Evolutionary conservation across 2,113 vertebrate genomes (phyloP), one percentile per base, ranked within the genome.

Genomic region (Stigmatopora nigra): DNA sequence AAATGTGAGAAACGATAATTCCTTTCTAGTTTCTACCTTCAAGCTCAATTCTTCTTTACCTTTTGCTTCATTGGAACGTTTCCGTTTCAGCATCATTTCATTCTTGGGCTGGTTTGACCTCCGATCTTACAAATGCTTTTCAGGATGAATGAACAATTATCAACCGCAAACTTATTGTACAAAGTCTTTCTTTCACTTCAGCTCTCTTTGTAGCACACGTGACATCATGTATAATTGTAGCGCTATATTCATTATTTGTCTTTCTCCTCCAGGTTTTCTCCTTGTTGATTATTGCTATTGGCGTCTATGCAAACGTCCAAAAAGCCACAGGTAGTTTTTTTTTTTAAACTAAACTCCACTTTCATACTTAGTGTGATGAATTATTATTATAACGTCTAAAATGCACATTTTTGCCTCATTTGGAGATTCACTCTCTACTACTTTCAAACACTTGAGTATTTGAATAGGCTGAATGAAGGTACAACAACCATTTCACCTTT

Each of bases 261-360:
- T 20, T n/a, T 5, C 56, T 20, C 25, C 10, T 41, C 3, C 76
- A 91, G 91, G 81, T 89, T 60, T 88, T 91, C 71, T 92, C 91
- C 46, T 70, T 92, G 76, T 62, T 91, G 75, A 91, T 91, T 59
- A 80, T 91, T 71, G 88, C 87, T 8, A 88, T 91, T 14, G 88
- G 90, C 2, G 89, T 91, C 0, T 91, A 90, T 53, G 88, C 88
- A 17, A 90, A 88, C 76, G 76, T 87, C 68, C 87, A 91, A 75
- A 91, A 91, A 76, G 88, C 89, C 15, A 89, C 90, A 88, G 89
- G 90, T 92, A 47, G 60, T 41, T 41, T 19, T 44, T 5, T 19
- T 44, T 44, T 19, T 16, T 55, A 14, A 11, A 8, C 25, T 38
- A 20, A 61, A 41, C 8, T 7, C 14, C 10, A 12, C 11, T 47